Evolutionary conservation across 2,797 vertebrate genomes (phyloP).

Genomic region (Garrulus glandarius): DNA sequence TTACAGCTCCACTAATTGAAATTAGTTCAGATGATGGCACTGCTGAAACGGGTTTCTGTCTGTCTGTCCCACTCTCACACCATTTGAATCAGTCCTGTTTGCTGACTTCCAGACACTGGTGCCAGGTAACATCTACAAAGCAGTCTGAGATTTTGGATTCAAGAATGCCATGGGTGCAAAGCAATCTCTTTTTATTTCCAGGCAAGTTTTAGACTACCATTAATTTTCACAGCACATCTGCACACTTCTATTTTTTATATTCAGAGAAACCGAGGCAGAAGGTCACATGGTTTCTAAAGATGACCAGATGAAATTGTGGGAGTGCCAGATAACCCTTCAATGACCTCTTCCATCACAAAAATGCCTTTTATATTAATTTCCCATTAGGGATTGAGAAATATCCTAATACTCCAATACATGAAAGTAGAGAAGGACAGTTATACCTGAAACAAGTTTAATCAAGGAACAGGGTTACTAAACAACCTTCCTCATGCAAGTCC

Average conservation of each 20-base stretch:
- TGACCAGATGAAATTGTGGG: neutral
- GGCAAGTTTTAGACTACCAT: neutral
- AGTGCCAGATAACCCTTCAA: neutral
- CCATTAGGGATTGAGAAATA: neutral
- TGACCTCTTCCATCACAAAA: neutral
- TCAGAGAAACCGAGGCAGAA: neutral
- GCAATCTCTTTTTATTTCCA: neutral
- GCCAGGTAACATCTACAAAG: neutral
- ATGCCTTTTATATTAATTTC: neutral
- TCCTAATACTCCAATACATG: neutral
- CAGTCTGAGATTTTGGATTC: neutral
- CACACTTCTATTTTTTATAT: neutral
- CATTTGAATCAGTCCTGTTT: neutral
- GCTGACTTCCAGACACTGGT: neutral
- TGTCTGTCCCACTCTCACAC: neutral
- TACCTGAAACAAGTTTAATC: neutral
- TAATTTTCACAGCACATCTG: neutral
- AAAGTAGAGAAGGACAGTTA: neutral
- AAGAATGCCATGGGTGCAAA: neutral
- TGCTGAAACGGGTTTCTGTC: neutral
- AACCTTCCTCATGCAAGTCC: neutral
- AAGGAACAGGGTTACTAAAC: neutral
- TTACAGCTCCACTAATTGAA: neutral
- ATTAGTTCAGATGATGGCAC: neutral
- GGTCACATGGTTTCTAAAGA: neutral